Evolutionary conservation across 30 jellyfish, hydroid and myxozoan genomes (phyloP).

Genomic region (Cassiopea andromeda): DNA sequence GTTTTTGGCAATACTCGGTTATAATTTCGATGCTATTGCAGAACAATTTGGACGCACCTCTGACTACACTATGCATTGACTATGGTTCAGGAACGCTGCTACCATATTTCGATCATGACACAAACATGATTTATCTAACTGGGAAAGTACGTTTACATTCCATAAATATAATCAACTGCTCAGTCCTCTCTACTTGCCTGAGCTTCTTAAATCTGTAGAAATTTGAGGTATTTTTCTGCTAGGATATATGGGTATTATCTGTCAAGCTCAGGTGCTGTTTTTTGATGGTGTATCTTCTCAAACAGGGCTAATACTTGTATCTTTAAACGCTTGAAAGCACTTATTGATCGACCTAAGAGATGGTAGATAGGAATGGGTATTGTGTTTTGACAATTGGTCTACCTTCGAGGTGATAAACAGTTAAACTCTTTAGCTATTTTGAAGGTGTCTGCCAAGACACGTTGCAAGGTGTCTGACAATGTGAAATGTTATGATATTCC

Average conservation of each 20-base stretch:
- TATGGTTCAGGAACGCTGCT: conserved; percentile 72
- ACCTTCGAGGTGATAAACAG: too few relatives aligned
- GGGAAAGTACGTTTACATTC: conserved; percentile 64
- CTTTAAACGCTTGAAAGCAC: too few relatives aligned
- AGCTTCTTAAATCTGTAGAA: neutral
- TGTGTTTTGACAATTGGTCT: too few relatives aligned
- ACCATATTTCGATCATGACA: conserved; percentile 70
- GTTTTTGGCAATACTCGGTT: too few relatives aligned
- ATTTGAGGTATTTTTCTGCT: neutral
- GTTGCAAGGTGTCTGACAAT: too few relatives aligned
- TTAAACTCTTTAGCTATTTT: too few relatives aligned
- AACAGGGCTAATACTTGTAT: too few relatives aligned
- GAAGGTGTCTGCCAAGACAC: too few relatives aligned
- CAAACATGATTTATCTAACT: conserved; percentile 78
- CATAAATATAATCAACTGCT: neutral
- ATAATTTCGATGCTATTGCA: neutral
- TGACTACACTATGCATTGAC: conserved; percentile 51
- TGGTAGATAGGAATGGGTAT: too few relatives aligned
- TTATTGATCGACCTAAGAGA: too few relatives aligned
- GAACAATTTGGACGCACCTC: conserved; percentile 61
- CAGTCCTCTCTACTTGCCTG: neutral
- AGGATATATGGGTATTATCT: neutral
- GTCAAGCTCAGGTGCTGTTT: neutral
- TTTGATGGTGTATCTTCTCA: too few relatives aligned
- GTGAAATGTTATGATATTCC: too few relatives aligned